phyloP scores from a whole-genome alignment of 2,888 invertebrate genomes.

The Zygaena filipendulae region DNA sequence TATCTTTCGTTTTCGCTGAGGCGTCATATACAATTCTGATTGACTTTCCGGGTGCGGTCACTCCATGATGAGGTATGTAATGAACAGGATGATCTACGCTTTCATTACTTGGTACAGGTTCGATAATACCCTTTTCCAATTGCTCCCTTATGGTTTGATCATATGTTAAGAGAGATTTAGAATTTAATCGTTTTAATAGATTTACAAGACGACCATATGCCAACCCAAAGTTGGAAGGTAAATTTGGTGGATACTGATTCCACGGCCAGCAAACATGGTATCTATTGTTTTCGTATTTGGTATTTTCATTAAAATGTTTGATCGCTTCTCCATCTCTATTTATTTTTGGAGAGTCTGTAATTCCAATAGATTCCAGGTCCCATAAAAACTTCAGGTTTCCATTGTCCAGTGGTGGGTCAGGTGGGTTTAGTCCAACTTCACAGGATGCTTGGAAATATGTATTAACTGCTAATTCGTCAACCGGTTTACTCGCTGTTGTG shows the following conservation, averaged over 20 bases:
- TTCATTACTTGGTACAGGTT: neutral
- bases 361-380: conserved; percentile 2
- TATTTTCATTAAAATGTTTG: conserved; percentile 13
- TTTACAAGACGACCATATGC: conserved; percentile 12
- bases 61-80: conserved; percentile 15
- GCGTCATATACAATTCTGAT: conserved; percentile 15
- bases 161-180: conserved; percentile 2
- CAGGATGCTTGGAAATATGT: too few species aligned
- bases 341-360: conserved; percentile 8
- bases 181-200: conserved; percentile 8
- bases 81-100: conserved; percentile 6
- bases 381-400: neutral
- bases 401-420: conserved; percentile 13
- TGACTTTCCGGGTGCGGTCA: conserved; percentile 5
- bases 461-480: too few species aligned
- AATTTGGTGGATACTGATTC: conserved; percentile 10
- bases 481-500: too few species aligned
- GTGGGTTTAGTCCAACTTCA: conserved; percentile 6
- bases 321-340: conserved; percentile 14
- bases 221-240: conserved; percentile 13
- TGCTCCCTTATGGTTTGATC: conserved; percentile 6
- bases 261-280: conserved; percentile 17
- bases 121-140: conserved; percentile 5
- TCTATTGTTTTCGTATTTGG: too few species aligned
- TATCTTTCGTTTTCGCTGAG: conserved; percentile 8